Evolutionary conservation across 2,797 vertebrate species (phyloP).

Genomic region (Smutsia gigantea): DNA sequence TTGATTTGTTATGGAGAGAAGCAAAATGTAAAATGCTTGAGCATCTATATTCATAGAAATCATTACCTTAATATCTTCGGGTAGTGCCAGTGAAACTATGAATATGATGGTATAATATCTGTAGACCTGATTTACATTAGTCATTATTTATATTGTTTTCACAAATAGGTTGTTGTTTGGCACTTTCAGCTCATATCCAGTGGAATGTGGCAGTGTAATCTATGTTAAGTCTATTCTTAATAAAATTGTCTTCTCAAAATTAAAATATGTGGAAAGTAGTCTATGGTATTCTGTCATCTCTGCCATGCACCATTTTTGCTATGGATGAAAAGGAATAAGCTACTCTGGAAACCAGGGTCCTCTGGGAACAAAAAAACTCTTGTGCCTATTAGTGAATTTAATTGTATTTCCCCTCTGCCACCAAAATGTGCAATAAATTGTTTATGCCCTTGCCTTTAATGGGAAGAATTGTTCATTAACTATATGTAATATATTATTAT

Average conservation of each 20-base stretch:
- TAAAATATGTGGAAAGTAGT: background rate
- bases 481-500: constrained; percentile 23
- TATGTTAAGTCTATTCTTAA: background rate
- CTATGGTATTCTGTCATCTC: background rate
- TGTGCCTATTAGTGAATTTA: constrained; percentile 78
- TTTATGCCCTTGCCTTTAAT: constrained; percentile 72
- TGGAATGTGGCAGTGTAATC: background rate
- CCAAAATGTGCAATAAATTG: constrained; percentile 70
- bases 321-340: constrained; percentile 58
- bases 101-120: background rate
- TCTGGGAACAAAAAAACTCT: constrained; percentile 66
- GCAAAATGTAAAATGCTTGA: background rate
- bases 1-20: constrained; percentile 43
- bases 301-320: background rate
- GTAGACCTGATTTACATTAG: background rate
- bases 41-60: background rate
- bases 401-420: constrained; percentile 75
- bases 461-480: constrained; percentile 64
- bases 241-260: background rate
- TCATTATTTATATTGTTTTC: background rate
- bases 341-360: constrained; percentile 63
- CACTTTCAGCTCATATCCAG: background rate
- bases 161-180: background rate
- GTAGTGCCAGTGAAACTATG: background rate
- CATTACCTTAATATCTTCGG: background rate